A percentile compares a stretch with the other conserved stretches of the same genome.
Conservation (phyloP, 2,888 invertebrate species). For the Drosophila tanythrix region DNA sequence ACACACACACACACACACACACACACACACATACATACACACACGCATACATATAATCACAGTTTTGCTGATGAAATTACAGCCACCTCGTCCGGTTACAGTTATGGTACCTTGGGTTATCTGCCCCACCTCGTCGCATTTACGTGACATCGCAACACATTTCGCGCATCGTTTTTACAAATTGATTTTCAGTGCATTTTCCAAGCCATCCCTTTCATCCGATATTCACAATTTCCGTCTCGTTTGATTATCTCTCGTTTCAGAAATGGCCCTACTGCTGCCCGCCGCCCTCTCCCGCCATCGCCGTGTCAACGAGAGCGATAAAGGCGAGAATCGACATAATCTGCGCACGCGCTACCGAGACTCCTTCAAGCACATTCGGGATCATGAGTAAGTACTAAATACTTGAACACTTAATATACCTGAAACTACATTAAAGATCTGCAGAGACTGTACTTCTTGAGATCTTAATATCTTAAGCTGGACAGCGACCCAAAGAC, state of each 20-base stretch:
- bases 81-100: constrained; percentile 33
- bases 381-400: constrained; percentile 84
- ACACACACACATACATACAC: constrained; percentile 10
- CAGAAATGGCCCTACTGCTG: constrained; percentile 93
- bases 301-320: constrained; percentile 91
- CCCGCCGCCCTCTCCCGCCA: constrained; percentile 91
- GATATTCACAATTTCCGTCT: background rate
- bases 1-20: background rate
- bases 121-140: background rate
- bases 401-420: background rate
- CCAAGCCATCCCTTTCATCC: background rate
- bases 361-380: constrained; percentile 88
- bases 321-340: constrained; percentile 89
- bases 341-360: constrained; percentile 91
- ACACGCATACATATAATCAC: constrained; percentile 11
- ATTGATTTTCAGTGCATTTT: constrained; percentile 44
- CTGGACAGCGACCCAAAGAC: background rate
- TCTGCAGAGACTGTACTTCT: background rate
- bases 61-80: constrained; percentile 38
- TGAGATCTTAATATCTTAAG: background rate
- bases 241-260: constrained; percentile 76
- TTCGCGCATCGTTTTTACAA: constrained; percentile 37
- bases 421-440: background rate
- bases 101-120: background rate
- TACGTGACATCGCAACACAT: constrained; percentile 43